phyloP scores from a whole-genome alignment of 2,888 invertebrate species.

The Drosophila kuntzei region DNA sequence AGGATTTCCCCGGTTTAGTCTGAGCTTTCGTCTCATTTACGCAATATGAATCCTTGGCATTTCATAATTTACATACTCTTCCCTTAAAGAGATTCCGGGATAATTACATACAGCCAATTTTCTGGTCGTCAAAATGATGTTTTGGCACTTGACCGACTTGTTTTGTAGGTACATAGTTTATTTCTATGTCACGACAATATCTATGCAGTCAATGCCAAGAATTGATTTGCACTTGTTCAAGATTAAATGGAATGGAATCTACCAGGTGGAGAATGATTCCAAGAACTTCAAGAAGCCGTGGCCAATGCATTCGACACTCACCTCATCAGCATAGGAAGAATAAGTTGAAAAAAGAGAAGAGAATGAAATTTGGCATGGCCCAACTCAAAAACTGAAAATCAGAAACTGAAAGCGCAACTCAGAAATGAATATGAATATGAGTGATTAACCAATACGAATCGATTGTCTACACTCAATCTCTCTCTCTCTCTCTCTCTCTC shows the following conservation, averaged over 20 bases:
- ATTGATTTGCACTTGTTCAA: slow-evolving; percentile 35
- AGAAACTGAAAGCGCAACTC: slow-evolving; percentile 17
- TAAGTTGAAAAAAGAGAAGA: neutral
- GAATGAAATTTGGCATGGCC: slow-evolving; percentile 3
- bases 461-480: slow-evolving; percentile 71
- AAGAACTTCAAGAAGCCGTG: slow-evolving; percentile 48
- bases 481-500: too few relatives aligned
- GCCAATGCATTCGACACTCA: slow-evolving; percentile 52
- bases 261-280: slow-evolving; percentile 19
- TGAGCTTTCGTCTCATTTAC: slow-evolving; percentile 38
- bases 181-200: slow-evolving; percentile 14
- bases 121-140: slow-evolving; percentile 31
- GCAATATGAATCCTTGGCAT: slow-evolving; percentile 36
- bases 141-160: slow-evolving; percentile 65
- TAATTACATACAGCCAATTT: slow-evolving; percentile 22
- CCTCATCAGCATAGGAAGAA: slow-evolving; percentile 30
- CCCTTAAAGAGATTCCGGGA: neutral
- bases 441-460: slow-evolving; percentile 76
- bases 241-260: slow-evolving; percentile 20
- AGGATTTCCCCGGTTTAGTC: slow-evolving; percentile 10
- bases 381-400: slow-evolving; percentile 2
- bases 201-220: slow-evolving; percentile 13
- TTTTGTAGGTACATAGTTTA: too few relatives aligned
- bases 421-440: slow-evolving; percentile 56
- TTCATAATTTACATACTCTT: slow-evolving; percentile 37